Percentiles rank a stretch among this genome's conserved stretches.
Evolutionary conservation across 2,888 invertebrate genomes (phyloP).

Genomic region (Neoscelio sp.): DNA sequence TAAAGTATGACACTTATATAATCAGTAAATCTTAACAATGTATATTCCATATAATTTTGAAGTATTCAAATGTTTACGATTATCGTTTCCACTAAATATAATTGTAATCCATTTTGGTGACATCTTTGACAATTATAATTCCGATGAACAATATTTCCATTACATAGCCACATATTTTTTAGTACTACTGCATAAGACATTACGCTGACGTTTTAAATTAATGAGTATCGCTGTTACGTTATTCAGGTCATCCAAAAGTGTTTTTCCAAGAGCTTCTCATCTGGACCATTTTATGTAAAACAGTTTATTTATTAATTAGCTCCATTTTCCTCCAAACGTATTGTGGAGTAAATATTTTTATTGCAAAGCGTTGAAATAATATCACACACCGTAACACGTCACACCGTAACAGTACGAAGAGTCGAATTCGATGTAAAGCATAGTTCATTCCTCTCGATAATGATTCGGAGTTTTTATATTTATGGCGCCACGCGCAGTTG

Average conservation of each 20-base stretch:
- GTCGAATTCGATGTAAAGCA: constrained; percentile 46
- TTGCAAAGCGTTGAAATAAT: not conserved
- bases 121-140: constrained; percentile 23
- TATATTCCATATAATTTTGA: not conserved
- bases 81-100: not conserved
- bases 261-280: constrained; percentile 56
- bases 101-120: not conserved
- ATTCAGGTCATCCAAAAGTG: constrained; percentile 60
- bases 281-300: constrained; percentile 22
- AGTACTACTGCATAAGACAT: constrained; percentile 54
- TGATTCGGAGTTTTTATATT: constrained; percentile 62
- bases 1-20: not conserved
- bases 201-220: constrained; percentile 56
- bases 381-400: not conserved
- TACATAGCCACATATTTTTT: constrained; percentile 41
- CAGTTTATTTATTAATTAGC: constrained; percentile 25
- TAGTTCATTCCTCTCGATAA: constrained; percentile 66
- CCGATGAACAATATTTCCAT: constrained; percentile 30
- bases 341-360: not conserved
- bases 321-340: not conserved
- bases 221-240: constrained; percentile 58
- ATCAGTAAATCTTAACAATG: not conserved
- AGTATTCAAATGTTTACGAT: not conserved
- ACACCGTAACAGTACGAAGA: constrained; percentile 6
- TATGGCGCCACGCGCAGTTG: constrained; percentile 64